Evolutionary conservation across 2,113 vertebrate species (phyloP).

Genomic region (Psittacara wagleri): DNA sequence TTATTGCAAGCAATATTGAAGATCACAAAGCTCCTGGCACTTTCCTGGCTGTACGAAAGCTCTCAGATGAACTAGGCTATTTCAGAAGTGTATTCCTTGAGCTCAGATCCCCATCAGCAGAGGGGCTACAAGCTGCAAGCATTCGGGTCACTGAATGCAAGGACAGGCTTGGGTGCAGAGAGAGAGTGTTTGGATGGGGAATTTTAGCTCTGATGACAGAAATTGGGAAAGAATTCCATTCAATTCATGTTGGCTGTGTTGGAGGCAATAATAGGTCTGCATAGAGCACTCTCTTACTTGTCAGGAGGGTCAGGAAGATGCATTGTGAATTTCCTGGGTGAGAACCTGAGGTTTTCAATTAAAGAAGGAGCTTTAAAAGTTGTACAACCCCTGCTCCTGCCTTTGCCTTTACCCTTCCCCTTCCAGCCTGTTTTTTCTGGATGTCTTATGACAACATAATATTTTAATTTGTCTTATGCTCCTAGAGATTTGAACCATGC

Average conservation of each 20-base stretch:
- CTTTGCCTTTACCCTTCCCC: not conserved
- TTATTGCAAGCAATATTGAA: not conserved
- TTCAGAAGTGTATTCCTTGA: not conserved
- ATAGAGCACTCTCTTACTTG: not conserved
- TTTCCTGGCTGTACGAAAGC: not conserved
- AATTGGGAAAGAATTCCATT: not conserved
- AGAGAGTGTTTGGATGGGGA: rapidly evolving
- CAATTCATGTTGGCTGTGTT: not conserved
- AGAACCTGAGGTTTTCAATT: not conserved
- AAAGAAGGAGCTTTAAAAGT: not conserved
- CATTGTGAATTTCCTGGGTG: not conserved
- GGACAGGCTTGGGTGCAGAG: not conserved
- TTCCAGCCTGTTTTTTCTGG: not conserved
- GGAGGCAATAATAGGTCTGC: not conserved
- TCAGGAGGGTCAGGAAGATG: not conserved
- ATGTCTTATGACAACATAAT: not conserved
- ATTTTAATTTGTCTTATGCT: not conserved
- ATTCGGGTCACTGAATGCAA: not conserved
- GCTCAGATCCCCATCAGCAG: not conserved
- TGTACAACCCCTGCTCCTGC: not conserved
- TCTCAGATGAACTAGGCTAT: rapidly evolving
- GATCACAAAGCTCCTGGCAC: not conserved
- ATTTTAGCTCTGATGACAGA: not conserved
- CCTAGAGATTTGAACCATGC: not conserved
- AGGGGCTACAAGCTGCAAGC: rapidly evolving